Evolutionary conservation across 1,140 invertebrate genomes (phyloP).

Genomic region (Trypoxylus dichotomus): DNA sequence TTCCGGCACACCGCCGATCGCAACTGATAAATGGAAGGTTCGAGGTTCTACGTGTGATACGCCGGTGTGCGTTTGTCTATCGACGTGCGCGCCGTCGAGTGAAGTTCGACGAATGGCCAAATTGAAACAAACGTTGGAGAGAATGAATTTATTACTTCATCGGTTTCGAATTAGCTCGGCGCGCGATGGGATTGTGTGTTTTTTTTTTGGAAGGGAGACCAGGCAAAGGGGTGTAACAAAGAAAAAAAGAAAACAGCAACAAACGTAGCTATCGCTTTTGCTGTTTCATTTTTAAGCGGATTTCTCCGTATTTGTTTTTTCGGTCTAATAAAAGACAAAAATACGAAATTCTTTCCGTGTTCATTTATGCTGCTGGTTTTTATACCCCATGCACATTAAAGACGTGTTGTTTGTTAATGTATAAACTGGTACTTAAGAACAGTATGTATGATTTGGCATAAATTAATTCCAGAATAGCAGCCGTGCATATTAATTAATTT

Average conservation of each 20-base stretch:
- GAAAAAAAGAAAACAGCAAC: neutral
- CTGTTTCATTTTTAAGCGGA: neutral
- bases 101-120: constrained; percentile 24
- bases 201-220: neutral
- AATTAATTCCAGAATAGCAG: too few species aligned
- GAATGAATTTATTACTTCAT: constrained; percentile 35
- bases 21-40: constrained; percentile 13
- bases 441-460: too few species aligned
- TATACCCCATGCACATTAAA: too few species aligned
- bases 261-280: neutral
- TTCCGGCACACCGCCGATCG: constrained; percentile 19
- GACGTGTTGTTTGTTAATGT: too few species aligned
- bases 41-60: neutral
- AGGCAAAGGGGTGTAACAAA: neutral
- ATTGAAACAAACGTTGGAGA: constrained; percentile 31
- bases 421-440: too few species aligned
- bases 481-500: too few species aligned
- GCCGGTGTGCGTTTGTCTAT: constrained; percentile 7
- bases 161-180: constrained; percentile 33
- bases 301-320: neutral
- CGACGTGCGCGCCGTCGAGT: neutral
- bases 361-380: too few species aligned
- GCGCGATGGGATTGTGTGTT: constrained; percentile 13
- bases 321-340: neutral
- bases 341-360: neutral